Evolutionary conservation across 2,888 invertebrate genomes (phyloP), one percentile per base, ranked within the genome.

Genomic region (Euclidia mi): DNA sequence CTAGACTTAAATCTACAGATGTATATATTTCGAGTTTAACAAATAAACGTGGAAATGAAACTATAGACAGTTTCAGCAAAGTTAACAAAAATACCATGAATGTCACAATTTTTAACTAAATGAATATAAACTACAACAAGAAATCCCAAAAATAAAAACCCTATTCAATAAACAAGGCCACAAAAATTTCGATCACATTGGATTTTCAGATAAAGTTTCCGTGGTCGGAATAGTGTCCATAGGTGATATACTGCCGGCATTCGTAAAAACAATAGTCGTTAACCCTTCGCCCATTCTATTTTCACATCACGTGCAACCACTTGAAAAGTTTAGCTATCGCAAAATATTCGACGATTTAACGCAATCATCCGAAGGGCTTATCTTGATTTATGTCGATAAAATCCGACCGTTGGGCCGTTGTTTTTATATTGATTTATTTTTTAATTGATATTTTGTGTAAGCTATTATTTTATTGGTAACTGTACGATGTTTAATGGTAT

Each of bases 271-370:
- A 79, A 78, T 79, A 79, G 78, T 71, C 77, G 73, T 81, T 83
- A 79, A 79, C 81, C 70, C 73, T 74, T 65, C 57, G 51, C 7
- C 56, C 55, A 56, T 61, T 80, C 52, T 57, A 71, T 64, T 82
- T 80, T 77, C 83, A 55, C 41, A 66, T 82, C 84, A 84, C 83
- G 83, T 83, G 56, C 70, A 53, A 20, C n/a, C 76, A 65, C 78
- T 81, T 79, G 71, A 74, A 80, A 81, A 81, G 81, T 81, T 82
- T 68, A 80, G 80, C 78, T 69, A 74, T 76, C 75, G 73, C 74
- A 81, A 78, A 82, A 82, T 81, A 80, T 77, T 80, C 66, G 65
- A 65, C 67, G 71, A 76, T 78, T 79, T 81, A 81, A 80, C 77
- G 42, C 53, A 65, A 71, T 68, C 72, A 69, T 60, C 40, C 34